Evolutionary conservation across 2,888 invertebrate genomes (phyloP).

Genomic region (Liposcelis brunnea): DNA sequence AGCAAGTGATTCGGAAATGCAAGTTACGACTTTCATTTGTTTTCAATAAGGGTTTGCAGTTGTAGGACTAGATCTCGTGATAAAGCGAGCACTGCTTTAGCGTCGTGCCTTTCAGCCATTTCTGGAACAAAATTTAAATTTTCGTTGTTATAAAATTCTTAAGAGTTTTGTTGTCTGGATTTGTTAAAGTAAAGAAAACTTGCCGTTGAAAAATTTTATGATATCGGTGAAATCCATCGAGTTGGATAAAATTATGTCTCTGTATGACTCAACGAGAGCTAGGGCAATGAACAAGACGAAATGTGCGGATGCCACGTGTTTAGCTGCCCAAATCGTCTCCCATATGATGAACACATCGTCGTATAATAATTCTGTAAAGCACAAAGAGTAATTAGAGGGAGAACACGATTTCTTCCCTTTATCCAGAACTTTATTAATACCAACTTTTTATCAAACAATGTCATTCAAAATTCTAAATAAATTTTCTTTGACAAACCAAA

Average conservation of each 20-base stretch:
- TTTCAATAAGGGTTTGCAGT: slow-evolving; percentile 81
- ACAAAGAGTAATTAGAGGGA: too few relatives aligned
- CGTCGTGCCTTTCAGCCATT: slow-evolving; percentile 93
- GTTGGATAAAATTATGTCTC: slow-evolving; percentile 87
- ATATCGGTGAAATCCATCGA: slow-evolving; percentile 97
- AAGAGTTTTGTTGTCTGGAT: neutral
- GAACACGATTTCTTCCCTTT: neutral
- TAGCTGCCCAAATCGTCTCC: slow-evolving; percentile 94
- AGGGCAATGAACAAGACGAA: slow-evolving; percentile 88
- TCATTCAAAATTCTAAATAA: too few relatives aligned
- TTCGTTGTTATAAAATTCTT: neutral
- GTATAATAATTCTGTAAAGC: slow-evolving; percentile 57
- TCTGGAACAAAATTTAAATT: slow-evolving; percentile 40
- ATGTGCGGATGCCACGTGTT: slow-evolving; percentile 67
- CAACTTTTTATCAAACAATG: too few relatives aligned
- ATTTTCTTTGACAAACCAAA: too few relatives aligned
- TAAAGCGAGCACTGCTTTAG: slow-evolving; percentile 59
- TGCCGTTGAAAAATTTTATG: slow-evolving; percentile 95
- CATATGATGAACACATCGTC: slow-evolving; percentile 85
- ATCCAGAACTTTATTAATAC: too few relatives aligned
- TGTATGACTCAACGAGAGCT: slow-evolving; percentile 77
- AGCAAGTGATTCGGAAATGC: too few relatives aligned
- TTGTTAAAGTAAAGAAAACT: slow-evolving; percentile 18
- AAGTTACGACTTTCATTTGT: slow-evolving; percentile 42
- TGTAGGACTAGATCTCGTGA: slow-evolving; percentile 75